phyloP scores from a whole-genome alignment of 2,888 invertebrate species.

The Rotaria sp. region DNA sequence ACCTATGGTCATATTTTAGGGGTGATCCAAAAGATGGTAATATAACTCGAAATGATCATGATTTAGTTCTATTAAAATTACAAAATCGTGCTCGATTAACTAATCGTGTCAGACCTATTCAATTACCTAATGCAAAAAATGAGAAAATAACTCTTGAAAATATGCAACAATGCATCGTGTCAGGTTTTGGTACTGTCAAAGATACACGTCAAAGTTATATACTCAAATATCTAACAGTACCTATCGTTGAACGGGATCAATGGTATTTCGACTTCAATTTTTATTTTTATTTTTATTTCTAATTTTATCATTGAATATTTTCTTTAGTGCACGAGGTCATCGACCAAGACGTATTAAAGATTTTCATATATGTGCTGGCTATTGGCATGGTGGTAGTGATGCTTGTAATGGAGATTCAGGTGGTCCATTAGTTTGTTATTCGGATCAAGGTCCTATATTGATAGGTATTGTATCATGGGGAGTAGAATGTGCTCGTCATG shows the following conservation, averaged over 20 bases:
- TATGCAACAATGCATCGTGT: not conserved
- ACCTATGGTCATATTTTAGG: not conserved
- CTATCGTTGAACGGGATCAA: not conserved
- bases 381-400: slow-evolving; percentile 17
- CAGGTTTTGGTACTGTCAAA: not conserved
- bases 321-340: slow-evolving; percentile 20
- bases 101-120: not conserved
- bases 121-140: not conserved
- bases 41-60: slow-evolving; percentile 20
- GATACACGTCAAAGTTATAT: not conserved
- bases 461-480: slow-evolving; percentile 25
- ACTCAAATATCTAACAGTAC: slow-evolving; percentile 23
- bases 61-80: slow-evolving; percentile 13
- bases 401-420: slow-evolving; percentile 25
- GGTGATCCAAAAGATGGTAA: slow-evolving; percentile 17
- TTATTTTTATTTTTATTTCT: not conserved
- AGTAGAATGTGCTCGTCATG: not conserved
- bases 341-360: slow-evolving; percentile 30
- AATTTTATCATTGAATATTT: not conserved
- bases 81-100: not conserved
- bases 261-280: not conserved
- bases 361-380: slow-evolving; percentile 26
- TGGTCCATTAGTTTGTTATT: slow-evolving; percentile 18
- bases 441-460: not conserved
- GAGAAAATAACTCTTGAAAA: not conserved